These are phyloP conservation scores for Beris morrisii DNA, from an alignment of 2,888 invertebrate genomes.

Conservation along the genomic window DNA sequence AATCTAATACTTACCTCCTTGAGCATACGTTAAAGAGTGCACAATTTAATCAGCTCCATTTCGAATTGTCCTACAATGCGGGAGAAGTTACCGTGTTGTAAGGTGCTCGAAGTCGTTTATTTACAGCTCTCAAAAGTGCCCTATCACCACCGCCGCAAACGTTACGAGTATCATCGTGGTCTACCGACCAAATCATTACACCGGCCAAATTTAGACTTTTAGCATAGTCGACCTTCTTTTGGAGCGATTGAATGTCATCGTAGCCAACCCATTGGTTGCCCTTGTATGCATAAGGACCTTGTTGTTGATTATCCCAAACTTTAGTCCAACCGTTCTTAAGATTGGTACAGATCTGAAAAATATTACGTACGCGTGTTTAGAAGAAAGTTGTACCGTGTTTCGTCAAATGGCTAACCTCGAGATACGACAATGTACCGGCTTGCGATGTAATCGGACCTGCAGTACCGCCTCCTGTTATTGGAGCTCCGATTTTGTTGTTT, in stretches of 20 bases:
- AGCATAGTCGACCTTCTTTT: constrained; percentile 49
- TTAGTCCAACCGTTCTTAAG: constrained; percentile 48
- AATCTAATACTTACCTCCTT: too few relatives aligned
- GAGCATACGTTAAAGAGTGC: too few relatives aligned
- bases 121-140: constrained; percentile 58
- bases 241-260: constrained; percentile 51
- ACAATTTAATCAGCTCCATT: too few relatives aligned
- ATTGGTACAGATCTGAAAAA: constrained; percentile 53
- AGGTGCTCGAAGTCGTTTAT: constrained; percentile 35
- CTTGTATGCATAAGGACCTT: constrained; percentile 52
- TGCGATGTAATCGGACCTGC: constrained; percentile 59
- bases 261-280: constrained; percentile 56
- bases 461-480: constrained; percentile 53
- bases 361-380: background rate
- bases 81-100: too few relatives aligned
- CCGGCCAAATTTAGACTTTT: constrained; percentile 58
- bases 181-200: constrained; percentile 65
- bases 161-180: constrained; percentile 63
- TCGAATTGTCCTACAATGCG: too few relatives aligned
- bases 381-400: background rate
- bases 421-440: constrained; percentile 60
- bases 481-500: constrained; percentile 55
- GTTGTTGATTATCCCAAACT: constrained; percentile 46
- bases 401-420: constrained; percentile 54
- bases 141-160: constrained; percentile 56